Evolutionary conservation across 2,797 vertebrate genomes (phyloP), one percentile per base, ranked within the genome.

Genomic region (Hydrocynus forskahlii): DNA sequence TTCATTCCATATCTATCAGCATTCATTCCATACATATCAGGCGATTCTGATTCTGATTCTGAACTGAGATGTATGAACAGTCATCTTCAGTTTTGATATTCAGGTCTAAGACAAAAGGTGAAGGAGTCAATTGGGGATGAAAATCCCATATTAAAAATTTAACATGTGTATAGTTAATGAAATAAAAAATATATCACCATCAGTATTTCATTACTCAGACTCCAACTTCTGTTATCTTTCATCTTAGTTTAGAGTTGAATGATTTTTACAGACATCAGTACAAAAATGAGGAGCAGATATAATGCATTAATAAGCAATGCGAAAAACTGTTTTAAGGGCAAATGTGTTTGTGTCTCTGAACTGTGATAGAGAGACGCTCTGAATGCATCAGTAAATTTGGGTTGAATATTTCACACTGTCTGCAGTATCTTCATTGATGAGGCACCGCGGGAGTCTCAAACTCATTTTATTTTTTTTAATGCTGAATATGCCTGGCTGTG

Each of bases 371-470:
- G 17, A 57, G 23, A 17, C 6, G 10, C 23, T 59, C 50, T 64
- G 75, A 72, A 40, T 14, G 17, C 48, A 69, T 70, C 64, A 63
- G 66, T 68, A 83, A 76, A 83, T 67, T 76, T n/a, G 59, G 68
- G 63, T 21, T 71, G 82, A 76, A 83, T 80, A 72, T 66, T 76
- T 80, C 38, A 76, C 66, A 64, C 59, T 76, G 73, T 45, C 50
- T 57, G 64, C 48, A 25, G 59, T 40, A 35, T 50, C 1, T 6
- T 43, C 60, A 72, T 55, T 83, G 78, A 80, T 80, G 67, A 83
- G 77, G 50, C 59, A n/a, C 82, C 69, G 25, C 54, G 78, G 82
- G 82, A 83, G 45, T 6, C 50, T 76, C 43, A 72, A 54, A 57
- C 73, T 66, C 66, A 80, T 70, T 83, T 66, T 40, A 16, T 40